phyloP scores from a whole-genome alignment of 1,140 invertebrate genomes.

The Galendromus occidentalis region DNA sequence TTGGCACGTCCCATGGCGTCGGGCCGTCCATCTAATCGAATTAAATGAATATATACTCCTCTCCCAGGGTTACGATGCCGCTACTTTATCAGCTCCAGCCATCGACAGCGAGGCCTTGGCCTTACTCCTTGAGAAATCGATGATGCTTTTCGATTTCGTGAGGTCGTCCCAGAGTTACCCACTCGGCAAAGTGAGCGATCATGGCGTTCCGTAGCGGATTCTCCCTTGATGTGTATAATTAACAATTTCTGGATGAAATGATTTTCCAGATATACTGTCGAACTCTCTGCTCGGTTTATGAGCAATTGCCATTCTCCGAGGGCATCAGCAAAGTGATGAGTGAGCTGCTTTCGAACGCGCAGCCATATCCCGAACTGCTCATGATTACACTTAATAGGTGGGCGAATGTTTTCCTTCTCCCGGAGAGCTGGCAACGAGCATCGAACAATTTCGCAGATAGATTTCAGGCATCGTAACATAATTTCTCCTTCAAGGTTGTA shows the following conservation, averaged over 20 bases:
- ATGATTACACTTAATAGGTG: not conserved
- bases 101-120: constrained; percentile 2
- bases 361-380: constrained; percentile 5
- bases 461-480: too few species aligned
- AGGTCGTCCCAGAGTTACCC: not conserved
- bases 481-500: not conserved
- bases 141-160: not conserved
- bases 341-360: not conserved
- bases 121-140: not conserved
- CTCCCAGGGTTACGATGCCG: not conserved
- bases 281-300: not conserved
- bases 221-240: too few species aligned
- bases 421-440: too few species aligned
- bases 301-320: constrained; percentile 7
- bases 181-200: not conserved
- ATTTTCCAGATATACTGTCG: not conserved
- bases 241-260: too few species aligned
- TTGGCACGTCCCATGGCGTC: not conserved
- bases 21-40: not conserved
- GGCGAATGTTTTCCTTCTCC: not conserved
- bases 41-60: too few species aligned
- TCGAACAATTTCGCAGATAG: too few species aligned
- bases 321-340: constrained; percentile 9
- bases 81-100: not conserved
- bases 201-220: too few species aligned